A percentile compares a stretch with the other conserved stretches of the same genome.
Evolutionary conservation across 2,888 invertebrate genomes (phyloP).

Genomic region (Ormyrus nitidulus): DNA sequence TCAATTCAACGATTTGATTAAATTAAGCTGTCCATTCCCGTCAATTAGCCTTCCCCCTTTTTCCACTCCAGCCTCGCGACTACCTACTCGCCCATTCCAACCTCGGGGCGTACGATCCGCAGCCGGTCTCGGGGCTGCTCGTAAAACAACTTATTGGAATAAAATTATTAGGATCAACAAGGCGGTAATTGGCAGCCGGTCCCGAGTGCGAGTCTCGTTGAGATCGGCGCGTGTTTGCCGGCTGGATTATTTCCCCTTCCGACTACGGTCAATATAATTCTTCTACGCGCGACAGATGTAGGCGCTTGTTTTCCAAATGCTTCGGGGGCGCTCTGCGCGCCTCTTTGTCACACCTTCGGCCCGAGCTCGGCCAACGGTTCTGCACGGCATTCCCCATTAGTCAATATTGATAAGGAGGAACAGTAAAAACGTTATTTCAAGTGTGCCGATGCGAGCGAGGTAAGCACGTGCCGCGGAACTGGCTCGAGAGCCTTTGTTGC

Average conservation of each 20-base stretch:
- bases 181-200: neutral
- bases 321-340: neutral
- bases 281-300: conserved; percentile 24
- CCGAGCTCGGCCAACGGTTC: neutral
- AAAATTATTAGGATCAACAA: too few relatives aligned
- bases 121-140: too few relatives aligned
- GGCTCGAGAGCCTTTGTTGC: conserved; percentile 4
- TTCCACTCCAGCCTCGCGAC: too few relatives aligned
- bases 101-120: too few relatives aligned
- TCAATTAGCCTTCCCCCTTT: too few relatives aligned
- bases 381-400: conserved; percentile 18
- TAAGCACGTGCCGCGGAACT: neutral
- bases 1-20: too few relatives aligned
- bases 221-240: conserved; percentile 7
- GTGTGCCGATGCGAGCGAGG: neutral
- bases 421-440: conserved; percentile 48
- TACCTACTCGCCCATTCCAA: too few relatives aligned
- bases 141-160: too few relatives aligned
- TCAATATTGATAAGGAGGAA: conserved; percentile 49
- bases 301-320: conserved; percentile 19
- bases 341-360: conserved; percentile 35
- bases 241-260: conserved; percentile 27
- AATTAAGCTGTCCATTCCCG: too few relatives aligned
- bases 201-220: neutral
- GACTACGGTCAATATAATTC: conserved; percentile 24